Evolutionary conservation across 1,140 invertebrate genomes (phyloP), one percentile per base, ranked within the genome.

Genomic region (Hylaeus anthracinus): DNA sequence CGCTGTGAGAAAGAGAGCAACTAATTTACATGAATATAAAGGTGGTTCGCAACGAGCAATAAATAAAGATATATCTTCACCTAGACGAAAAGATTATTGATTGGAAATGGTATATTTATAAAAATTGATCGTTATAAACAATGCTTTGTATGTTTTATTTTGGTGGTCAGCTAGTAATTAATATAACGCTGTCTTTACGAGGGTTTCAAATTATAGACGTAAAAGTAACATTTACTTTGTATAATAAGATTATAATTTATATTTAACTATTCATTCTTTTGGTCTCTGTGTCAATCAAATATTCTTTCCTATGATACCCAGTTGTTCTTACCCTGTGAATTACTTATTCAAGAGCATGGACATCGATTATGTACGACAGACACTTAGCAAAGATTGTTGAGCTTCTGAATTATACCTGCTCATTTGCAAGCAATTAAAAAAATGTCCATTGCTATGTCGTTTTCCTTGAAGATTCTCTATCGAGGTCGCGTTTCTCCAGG

Each of bases 391-490:
- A 56, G 4, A 43, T 15, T 5, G 43, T 12, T 3, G 39, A 56
- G 26, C 14, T 1, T 60, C 9, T 26, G 66, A 70, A 53, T 71
- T 70, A 61, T 41, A 2, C 26, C 26, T 41, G 10, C 51, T 56
- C 53, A 63, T 55, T 72, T 39, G 41, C 51, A 73, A 79, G 63
- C 60, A 73, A 58, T 85, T 71, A 73, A 45, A 76, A 74, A 78
- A 78, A 60, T 58, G 51, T 56, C 48, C 51, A 12, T 51, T 1
- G 71, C 65, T 72, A 88, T 83, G 80, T 56, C 45, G 86, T 85
- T 88, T 86, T 86, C 86, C 86, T 88, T 88, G 84, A 75, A 79
- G 51, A 82, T 67, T 53, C 60, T 41, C 51, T n/a, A 75, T 70
- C 72, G 79, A 84, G 84, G 79, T 70, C 77, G 41, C 69, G 56